Evolutionary conservation across 2,888 invertebrate species (phyloP).

Genomic region (Cantharis flavilabris): DNA sequence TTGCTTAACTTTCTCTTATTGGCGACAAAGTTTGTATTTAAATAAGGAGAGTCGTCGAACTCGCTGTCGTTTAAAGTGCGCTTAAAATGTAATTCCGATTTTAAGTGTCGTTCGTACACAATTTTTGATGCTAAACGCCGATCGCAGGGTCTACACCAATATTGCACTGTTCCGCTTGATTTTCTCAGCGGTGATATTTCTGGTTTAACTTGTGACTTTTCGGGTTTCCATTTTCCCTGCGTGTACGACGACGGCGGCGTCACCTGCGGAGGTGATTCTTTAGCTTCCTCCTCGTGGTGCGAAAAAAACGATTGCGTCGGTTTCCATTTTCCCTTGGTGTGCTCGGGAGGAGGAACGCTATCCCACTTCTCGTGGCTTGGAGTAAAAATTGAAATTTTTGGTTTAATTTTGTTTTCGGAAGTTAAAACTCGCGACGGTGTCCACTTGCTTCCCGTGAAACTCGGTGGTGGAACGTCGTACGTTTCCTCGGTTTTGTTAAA

Average conservation of each 20-base stretch:
- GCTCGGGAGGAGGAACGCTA: constrained; percentile 56
- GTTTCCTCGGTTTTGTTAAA: constrained; percentile 6
- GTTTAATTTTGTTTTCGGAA: constrained; percentile 50
- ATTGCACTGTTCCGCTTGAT: constrained; percentile 61
- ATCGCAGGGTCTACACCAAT: constrained; percentile 83
- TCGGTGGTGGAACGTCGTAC: constrained; percentile 49
- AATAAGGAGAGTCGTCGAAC: constrained; percentile 58
- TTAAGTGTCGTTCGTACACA: constrained; percentile 77
- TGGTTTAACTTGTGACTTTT: constrained; percentile 3
- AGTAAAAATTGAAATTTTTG: constrained; percentile 52
- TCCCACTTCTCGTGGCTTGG: constrained; percentile 50
- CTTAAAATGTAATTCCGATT: constrained; percentile 73
- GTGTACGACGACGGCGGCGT: constrained; percentile 72
- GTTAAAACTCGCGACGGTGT: constrained; percentile 58
- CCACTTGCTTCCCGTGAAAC: constrained; percentile 70
- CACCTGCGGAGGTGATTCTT: not conserved
- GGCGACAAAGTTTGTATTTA: constrained; percentile 33
- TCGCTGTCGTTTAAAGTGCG: constrained; percentile 70
- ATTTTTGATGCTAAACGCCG: constrained; percentile 72
- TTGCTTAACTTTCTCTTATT: constrained; percentile 32
- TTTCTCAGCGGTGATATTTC: constrained; percentile 49
- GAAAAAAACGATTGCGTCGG: constrained; percentile 45
- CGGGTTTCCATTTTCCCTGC: constrained; percentile 79
- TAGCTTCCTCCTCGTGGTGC: not conserved
- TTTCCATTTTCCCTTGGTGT: constrained; percentile 70